Conservation (phyloP, 2,113 vertebrate genomes). For the Aegotheles bennettii region DNA sequence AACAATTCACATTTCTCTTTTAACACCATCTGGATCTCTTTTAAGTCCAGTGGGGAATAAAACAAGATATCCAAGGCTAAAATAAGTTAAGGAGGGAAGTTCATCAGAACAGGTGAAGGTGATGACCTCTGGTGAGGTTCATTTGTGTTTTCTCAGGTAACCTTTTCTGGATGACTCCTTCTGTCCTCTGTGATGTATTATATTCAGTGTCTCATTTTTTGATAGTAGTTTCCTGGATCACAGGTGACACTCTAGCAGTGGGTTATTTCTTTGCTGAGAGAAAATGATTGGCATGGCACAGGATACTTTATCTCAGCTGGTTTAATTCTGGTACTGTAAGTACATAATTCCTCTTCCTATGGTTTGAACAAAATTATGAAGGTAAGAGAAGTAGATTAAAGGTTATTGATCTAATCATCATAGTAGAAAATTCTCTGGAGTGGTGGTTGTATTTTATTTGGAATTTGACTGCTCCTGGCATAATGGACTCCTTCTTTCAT, state of each 20-base stretch:
- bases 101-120: conserved; percentile 15
- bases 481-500: not conserved
- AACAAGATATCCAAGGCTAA: not conserved
- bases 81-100: conserved; percentile 3
- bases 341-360: not conserved
- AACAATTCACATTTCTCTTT: not conserved
- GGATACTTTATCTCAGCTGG: not conserved
- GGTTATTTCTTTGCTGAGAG: not conserved
- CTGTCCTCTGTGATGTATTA: not conserved
- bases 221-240: not conserved
- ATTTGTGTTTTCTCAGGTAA: not conserved
- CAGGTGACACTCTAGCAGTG: not conserved
- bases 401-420: not conserved
- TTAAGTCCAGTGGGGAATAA: not conserved
- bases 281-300: not conserved
- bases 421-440: not conserved
- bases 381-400: not conserved
- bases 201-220: not conserved
- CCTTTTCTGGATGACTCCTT: not conserved
- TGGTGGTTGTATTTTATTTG: not conserved
- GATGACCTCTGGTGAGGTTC: conserved; percentile 14
- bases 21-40: not conserved
- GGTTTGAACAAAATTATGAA: not conserved
- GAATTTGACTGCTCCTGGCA: not conserved
- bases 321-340: not conserved